phyloP scores from a whole-genome alignment of 2,888 invertebrate genomes.

The Aelia acuminata region DNA sequence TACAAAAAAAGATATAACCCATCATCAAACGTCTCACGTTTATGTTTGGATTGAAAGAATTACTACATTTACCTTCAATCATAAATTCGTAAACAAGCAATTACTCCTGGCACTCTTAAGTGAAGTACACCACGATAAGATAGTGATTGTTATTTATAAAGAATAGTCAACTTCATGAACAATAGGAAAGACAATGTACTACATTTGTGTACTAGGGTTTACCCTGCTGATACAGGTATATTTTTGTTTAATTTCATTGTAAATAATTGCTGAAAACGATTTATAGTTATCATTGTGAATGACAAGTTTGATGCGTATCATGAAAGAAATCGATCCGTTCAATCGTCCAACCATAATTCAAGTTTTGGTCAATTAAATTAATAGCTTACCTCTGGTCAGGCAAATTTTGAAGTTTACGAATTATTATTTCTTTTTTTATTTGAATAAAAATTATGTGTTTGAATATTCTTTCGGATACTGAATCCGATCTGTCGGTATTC shows the following conservation, averaged over 20 bases:
- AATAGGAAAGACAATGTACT: background rate
- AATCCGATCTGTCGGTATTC: too few relatives aligned
- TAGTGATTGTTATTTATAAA: constrained; percentile 8
- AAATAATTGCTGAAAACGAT: background rate
- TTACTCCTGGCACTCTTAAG: background rate
- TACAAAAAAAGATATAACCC: background rate
- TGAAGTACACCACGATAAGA: constrained; percentile 8
- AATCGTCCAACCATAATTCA: too few relatives aligned
- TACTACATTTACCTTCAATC: background rate
- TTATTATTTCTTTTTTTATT: too few relatives aligned
- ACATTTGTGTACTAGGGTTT: background rate
- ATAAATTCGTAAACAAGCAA: background rate
- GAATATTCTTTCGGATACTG: too few relatives aligned
- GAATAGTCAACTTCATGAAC: background rate
- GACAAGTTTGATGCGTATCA: too few relatives aligned
- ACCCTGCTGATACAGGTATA: background rate
- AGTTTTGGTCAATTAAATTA: too few relatives aligned
- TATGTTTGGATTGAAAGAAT: background rate
- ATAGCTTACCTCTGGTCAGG: too few relatives aligned
- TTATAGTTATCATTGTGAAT: too few relatives aligned
- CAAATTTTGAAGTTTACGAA: too few relatives aligned
- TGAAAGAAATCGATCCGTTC: too few relatives aligned
- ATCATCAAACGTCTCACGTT: background rate
- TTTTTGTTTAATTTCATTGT: too few relatives aligned
- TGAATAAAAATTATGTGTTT: too few relatives aligned